Percentiles rank a stretch among this genome's conserved stretches.
These are phyloP conservation scores for Cyclina sinensis DNA, from an alignment of 1,140 invertebrate species.

Conservation along the genomic window DNA sequence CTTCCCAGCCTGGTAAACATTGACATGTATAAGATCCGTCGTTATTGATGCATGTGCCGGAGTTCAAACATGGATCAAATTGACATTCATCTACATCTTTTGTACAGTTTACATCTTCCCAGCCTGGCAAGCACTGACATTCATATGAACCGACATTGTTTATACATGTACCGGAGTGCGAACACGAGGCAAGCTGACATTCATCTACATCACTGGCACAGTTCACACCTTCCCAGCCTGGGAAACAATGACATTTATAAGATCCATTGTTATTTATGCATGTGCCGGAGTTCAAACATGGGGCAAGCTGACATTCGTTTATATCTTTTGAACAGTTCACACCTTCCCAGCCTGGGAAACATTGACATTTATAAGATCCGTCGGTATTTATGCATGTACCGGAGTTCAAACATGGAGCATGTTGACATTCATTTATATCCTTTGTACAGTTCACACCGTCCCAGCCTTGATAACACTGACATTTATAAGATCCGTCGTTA, in stretches of 20 bases:
- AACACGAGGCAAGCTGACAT: slow-evolving; percentile 39
- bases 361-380: not conserved
- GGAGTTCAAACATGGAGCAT: slow-evolving; percentile 17
- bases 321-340: slow-evolving; percentile 32
- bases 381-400: not conserved
- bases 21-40: no score
- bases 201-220: slow-evolving; percentile 70
- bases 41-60: slow-evolving; percentile 1
- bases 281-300: slow-evolving; percentile 71
- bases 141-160: slow-evolving; percentile 71
- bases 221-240: slow-evolving; percentile 70
- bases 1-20: no score
- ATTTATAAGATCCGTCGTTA: slow-evolving; percentile 20
- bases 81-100: slow-evolving; percentile 68
- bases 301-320: slow-evolving; percentile 18
- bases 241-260: slow-evolving; percentile 73
- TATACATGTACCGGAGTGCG: slow-evolving; percentile 12
- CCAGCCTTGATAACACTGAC: slow-evolving; percentile 20
- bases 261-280: slow-evolving; percentile 60
- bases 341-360: slow-evolving; percentile 48
- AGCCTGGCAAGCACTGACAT: slow-evolving; percentile 72
- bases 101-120: slow-evolving; percentile 71
- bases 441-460: slow-evolving; percentile 20
- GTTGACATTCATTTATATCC: slow-evolving; percentile 20
- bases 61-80: slow-evolving; percentile 20